Evolutionary conservation across 2,888 invertebrate genomes (phyloP).

Genomic region (Scaptomyza reducta): DNA sequence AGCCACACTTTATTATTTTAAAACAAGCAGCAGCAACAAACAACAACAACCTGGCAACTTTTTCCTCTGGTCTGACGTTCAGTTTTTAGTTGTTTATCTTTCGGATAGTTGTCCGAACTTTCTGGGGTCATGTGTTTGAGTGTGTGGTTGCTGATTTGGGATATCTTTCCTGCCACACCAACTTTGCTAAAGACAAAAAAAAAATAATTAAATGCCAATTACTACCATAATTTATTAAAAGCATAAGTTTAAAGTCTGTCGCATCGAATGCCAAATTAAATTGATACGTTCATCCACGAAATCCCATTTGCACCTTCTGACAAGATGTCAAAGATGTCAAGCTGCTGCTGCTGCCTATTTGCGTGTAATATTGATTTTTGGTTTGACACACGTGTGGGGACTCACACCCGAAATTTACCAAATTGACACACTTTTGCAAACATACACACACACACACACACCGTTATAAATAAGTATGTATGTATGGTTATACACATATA

Average conservation of each 20-base stretch:
- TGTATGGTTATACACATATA: neutral
- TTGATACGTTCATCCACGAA: constrained; percentile 30
- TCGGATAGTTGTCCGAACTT: constrained; percentile 57
- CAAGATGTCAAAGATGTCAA: constrained; percentile 71
- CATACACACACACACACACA: constrained; percentile 11
- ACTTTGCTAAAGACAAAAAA: neutral
- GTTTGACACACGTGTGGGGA: constrained; percentile 53
- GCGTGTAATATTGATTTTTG: constrained; percentile 68
- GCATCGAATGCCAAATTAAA: constrained; percentile 47
- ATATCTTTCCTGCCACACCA: constrained; percentile 7
- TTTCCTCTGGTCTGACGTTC: constrained; percentile 28
- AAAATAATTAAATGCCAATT: constrained; percentile 15
- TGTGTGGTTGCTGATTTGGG: constrained; percentile 19
- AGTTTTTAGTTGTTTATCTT: constrained; percentile 68
- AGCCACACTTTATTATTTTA: constrained; percentile 74
- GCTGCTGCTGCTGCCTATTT: constrained; percentile 55
- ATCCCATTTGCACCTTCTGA: constrained; percentile 32
- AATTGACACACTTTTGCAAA: constrained; percentile 35
- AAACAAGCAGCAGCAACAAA: constrained; percentile 55
- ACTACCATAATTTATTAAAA: constrained; percentile 35
- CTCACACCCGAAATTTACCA: constrained; percentile 37
- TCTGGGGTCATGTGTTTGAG: constrained; percentile 33
- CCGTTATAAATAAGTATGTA: neutral
- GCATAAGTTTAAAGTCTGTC: constrained; percentile 33
- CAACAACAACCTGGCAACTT: constrained; percentile 50